phyloP scores from a whole-genome alignment of 1,140 invertebrate species.

The Dryas iulia region DNA sequence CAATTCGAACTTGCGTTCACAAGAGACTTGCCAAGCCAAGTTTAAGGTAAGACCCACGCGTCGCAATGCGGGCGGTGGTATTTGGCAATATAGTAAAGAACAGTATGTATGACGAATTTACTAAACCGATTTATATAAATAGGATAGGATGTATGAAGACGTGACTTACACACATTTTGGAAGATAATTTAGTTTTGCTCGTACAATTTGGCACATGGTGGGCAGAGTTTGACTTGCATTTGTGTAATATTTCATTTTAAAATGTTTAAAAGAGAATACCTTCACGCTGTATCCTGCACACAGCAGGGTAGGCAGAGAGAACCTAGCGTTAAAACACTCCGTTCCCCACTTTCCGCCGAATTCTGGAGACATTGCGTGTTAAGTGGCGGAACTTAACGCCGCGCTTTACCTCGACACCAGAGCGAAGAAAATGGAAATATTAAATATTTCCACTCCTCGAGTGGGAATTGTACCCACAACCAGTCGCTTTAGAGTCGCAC shows the following conservation, averaged over 20 bases:
- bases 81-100: not conserved
- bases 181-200: not conserved
- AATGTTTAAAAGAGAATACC: too few species aligned
- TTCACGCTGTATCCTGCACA: too few species aligned
- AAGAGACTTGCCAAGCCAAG: slow-evolving; percentile 13
- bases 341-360: too few species aligned
- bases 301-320: too few species aligned
- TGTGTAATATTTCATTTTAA: not conserved
- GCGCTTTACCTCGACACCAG: too few species aligned
- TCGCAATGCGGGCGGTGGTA: slow-evolving; percentile 15
- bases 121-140: slow-evolving; percentile 2
- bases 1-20: not conserved
- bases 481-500: too few species aligned
- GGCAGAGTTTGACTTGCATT: not conserved
- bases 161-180: not conserved
- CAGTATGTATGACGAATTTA: not conserved
- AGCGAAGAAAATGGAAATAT: too few species aligned
- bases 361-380: too few species aligned
- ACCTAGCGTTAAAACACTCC: too few species aligned
- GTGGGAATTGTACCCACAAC: too few species aligned
- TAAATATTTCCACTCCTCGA: too few species aligned
- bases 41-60: not conserved
- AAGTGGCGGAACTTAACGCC: too few species aligned
- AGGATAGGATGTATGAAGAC: not conserved
- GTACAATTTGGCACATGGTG: slow-evolving; percentile 1